Evolutionary conservation across 2,113 vertebrate genomes (phyloP).

Genomic region (Hystrix brachyura): DNA sequence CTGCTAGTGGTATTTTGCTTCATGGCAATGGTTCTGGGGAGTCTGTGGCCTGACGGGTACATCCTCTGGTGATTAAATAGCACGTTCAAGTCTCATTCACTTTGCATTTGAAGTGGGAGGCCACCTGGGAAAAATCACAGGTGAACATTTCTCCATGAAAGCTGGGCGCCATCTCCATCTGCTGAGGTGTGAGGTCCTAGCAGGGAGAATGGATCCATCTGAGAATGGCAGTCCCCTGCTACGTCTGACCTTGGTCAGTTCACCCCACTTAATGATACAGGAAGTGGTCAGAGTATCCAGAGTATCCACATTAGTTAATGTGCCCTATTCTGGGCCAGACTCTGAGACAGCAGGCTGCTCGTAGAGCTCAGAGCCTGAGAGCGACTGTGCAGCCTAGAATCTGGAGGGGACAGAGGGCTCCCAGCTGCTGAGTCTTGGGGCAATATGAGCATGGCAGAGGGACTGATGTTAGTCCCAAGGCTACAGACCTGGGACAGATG

Average conservation of each 20-base stretch:
- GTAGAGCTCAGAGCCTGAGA: rapidly evolving
- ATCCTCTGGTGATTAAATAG: too few relatives aligned
- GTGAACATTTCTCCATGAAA: neutral
- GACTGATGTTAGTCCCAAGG: neutral
- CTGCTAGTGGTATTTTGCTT: neutral
- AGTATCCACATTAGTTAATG: neutral
- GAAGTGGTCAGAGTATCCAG: too few relatives aligned
- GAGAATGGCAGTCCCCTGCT: neutral
- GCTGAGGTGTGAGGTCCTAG: rapidly evolving
- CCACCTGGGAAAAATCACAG: neutral
- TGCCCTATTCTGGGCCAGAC: neutral
- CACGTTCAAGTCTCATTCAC: neutral
- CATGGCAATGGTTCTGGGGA: neutral
- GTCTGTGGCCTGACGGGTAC: neutral
- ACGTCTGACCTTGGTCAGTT: neutral
- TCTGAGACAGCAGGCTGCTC: neutral
- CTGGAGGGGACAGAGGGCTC: too few relatives aligned
- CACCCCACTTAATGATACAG: neutral
- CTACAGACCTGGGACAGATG: neutral
- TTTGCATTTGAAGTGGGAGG: neutral
- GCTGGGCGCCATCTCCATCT: rapidly evolving
- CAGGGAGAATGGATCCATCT: neutral
- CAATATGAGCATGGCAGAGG: neutral
- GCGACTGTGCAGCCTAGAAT: rapidly evolving
- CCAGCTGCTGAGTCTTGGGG: neutral